Base-by-base conservation (phyloP, 2,113 vertebrate species). In the Sminthopsis crassicaudata region DNA sequence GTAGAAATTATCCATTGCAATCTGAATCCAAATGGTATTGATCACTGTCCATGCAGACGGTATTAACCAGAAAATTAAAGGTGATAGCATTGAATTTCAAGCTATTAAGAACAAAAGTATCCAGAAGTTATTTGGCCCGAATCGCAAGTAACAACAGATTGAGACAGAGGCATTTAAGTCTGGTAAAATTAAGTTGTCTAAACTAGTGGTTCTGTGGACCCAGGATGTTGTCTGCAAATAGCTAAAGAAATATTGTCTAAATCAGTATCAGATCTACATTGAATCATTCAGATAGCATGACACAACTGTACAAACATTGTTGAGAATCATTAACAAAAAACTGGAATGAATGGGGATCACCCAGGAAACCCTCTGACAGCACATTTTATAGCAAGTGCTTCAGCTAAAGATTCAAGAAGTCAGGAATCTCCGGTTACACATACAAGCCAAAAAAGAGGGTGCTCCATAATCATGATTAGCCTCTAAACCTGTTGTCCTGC, bases 201-300 rank as follows among this genome's bases (percentile, higher is more conserved):
- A 99, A 96, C 99, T 99, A 0, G 99, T 99, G 97, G 99, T 99
- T 0, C 99, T 99, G 97, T 99, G 99, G 99, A 99, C 99, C 30
- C 99, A 99, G 95, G 99, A 99, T 98, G 99, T 99, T 96, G 99
- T 99, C 95, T 99, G 99, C 98, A 99, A 99, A 96, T 99, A 99
- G 99, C 97, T 99, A 98, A 99, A 99, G 99, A 99, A 99, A 97
- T 99, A 99, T 97, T 99, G 99, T 98, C 99, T 99, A 48, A 99
- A 99, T 98, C 99, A 99, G 98, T 99, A 99, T 98, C 99, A 99
- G 98, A 99, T 99, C 99, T 99, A 99, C 99, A 99, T 99, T 94
- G 99, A 99, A 98, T 99, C 99, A 95, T 99, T 99, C 99, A 99
- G 99, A 98, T 99, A 99, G 98, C 99, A 99, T 84, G 99, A 99